These are phyloP conservation scores for Centropus unirufus DNA, from an alignment of 2,113 vertebrate genomes.

Conservation along the genomic window DNA sequence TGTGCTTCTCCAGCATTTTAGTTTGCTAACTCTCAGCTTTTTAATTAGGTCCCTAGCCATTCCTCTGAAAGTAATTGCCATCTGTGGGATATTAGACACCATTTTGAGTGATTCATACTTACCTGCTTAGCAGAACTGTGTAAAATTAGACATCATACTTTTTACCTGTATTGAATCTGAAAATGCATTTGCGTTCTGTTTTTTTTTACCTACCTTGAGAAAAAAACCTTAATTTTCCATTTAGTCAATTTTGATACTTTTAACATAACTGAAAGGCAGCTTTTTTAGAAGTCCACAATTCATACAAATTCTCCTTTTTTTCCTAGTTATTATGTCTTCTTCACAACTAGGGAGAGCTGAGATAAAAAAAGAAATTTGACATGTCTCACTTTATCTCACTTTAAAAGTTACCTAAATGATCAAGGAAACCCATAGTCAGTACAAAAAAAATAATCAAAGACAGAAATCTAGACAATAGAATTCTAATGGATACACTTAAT, in stretches of 20 bases:
- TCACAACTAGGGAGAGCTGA: not conserved
- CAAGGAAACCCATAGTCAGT: not conserved
- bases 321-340: slow-evolving; percentile 41
- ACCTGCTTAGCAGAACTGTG: slow-evolving; percentile 55
- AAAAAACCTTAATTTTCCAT: slow-evolving; percentile 65
- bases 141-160: slow-evolving; percentile 46
- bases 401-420: not conserved
- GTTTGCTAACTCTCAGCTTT: slow-evolving; percentile 71
- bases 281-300: slow-evolving; percentile 25
- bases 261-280: slow-evolving; percentile 65
- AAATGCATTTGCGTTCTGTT: slow-evolving; percentile 59
- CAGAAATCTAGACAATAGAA: not conserved
- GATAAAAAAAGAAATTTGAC: not conserved
- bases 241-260: slow-evolving; percentile 68
- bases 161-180: slow-evolving; percentile 60
- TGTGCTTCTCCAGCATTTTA: slow-evolving; percentile 63
- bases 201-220: slow-evolving; percentile 30
- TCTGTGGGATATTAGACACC: slow-evolving; percentile 75
- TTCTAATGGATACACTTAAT: slow-evolving; percentile 39
- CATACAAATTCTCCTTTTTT: not conserved
- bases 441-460: not conserved
- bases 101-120: slow-evolving; percentile 57
- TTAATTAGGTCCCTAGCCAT: slow-evolving; percentile 80
- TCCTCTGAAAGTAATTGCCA: slow-evolving; percentile 76
- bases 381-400: not conserved